These are phyloP conservation scores for Ctenicera cuprea DNA, from an alignment of 2,888 invertebrate species.

Conservation along the genomic window DNA sequence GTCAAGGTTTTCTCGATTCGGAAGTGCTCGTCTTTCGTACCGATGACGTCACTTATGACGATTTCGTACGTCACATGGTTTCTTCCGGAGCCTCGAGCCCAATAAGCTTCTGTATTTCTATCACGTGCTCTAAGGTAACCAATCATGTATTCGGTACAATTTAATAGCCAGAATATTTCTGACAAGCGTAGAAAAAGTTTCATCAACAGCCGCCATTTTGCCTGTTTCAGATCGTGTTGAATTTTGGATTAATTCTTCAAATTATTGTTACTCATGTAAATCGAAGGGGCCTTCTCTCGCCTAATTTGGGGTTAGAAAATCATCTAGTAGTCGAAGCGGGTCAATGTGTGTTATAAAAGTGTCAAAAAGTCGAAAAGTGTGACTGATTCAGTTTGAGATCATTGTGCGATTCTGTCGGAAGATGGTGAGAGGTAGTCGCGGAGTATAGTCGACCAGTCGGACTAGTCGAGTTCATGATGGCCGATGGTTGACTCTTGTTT, in stretches of 20 bases:
- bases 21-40: conserved; percentile 49
- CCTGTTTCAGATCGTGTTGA: conserved; percentile 86
- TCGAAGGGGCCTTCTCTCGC: conserved; percentile 70
- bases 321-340: conserved; percentile 67
- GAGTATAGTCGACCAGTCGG: conserved; percentile 77
- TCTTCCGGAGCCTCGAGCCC: conserved; percentile 70
- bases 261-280: conserved; percentile 76
- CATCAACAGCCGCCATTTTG: conserved; percentile 98
- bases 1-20: conserved; percentile 53
- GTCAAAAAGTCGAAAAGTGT: conserved; percentile 77
- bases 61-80: conserved; percentile 58
- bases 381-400: conserved; percentile 81
- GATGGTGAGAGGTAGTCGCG: conserved; percentile 82
- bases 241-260: conserved; percentile 84
- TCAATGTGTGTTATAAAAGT: conserved; percentile 71
- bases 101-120: conserved; percentile 66
- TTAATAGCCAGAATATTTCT: conserved; percentile 80
- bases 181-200: conserved; percentile 97
- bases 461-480: conserved; percentile 86
- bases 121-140: conserved; percentile 74
- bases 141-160: conserved; percentile 70
- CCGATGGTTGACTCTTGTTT: conserved; percentile 84
- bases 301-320: conserved; percentile 68
- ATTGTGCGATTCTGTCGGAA: conserved; percentile 84
- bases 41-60: conserved; percentile 51